Conservation (phyloP, 2,797 vertebrate genomes). For the Apogon hyalosoma region DNA sequence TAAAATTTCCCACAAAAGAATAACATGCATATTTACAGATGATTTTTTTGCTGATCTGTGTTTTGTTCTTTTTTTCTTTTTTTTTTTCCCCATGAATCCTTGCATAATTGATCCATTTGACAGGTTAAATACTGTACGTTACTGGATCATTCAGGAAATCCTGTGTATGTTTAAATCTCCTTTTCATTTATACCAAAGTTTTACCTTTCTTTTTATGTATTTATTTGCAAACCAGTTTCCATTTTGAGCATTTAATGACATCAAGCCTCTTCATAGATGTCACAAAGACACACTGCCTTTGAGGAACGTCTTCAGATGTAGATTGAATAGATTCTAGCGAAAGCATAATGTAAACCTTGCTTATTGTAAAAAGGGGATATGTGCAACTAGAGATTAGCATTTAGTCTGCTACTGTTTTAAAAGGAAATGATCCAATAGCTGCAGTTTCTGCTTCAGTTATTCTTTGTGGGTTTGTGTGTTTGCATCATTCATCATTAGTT, state of each 20-base stretch:
- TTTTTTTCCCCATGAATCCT: conserved; percentile 40
- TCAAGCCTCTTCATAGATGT: conserved; percentile 39
- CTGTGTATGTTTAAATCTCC: conserved; percentile 44
- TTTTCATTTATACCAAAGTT: conserved; percentile 70
- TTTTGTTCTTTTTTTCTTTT: too few species aligned
- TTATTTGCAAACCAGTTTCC: conserved; percentile 54
- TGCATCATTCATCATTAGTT: conserved; percentile 19
- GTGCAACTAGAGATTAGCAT: conserved; percentile 80
- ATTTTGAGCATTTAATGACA: conserved; percentile 55
- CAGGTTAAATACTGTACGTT: conserved; percentile 26
- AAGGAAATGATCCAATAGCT: conserved; percentile 63
- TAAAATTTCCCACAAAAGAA: too few species aligned
- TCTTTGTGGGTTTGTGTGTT: conserved; percentile 17
- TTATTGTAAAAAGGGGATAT: conserved; percentile 70
- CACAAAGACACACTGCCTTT: conserved; percentile 70
- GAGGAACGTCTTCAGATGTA: conserved; percentile 63
- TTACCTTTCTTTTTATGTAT: conserved; percentile 43
- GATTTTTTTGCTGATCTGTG: too few species aligned
- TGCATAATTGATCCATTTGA: conserved; percentile 62
- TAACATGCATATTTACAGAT: too few species aligned
- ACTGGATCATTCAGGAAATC: conserved; percentile 59
- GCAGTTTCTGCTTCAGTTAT: conserved; percentile 49
- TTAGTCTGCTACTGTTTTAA: conserved; percentile 60
- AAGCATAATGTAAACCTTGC: conserved; percentile 55
- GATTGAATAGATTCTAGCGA: conserved; percentile 58